Base-by-base conservation (phyloP, 2,888 invertebrate species). In the Synanthedon vespiformis region DNA sequence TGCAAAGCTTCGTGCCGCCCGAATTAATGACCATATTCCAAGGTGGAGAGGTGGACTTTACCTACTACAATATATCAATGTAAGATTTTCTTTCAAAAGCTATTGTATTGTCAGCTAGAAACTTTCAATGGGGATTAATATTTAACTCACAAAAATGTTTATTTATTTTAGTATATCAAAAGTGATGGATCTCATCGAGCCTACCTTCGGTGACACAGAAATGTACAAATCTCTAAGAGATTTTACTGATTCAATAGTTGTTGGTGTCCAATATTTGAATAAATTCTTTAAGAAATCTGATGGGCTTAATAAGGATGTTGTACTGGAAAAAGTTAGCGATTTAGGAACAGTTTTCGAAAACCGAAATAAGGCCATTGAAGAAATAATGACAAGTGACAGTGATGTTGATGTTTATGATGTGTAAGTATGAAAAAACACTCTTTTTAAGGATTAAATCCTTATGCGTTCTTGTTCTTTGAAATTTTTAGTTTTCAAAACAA, bases 1-100 rank as follows among this genome's bases (percentile, higher is more conserved):
- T 87, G 0, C 68, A 83, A 40, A 82, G 84, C 61, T 88, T 88
- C 60, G 58, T 89, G 13, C 90, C 90, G 0, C 63, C 70, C 0
- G 89, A 89, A 56, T 54, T 89, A n/a, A 55, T 65, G 12, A 61
- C 62, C 12, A 59, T 79, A 3, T 58, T 80, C 13, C 56, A 65
- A 3, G 72, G 70, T 0, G 60, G 75, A 3, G 66, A 68, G 1
- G 59, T 68, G 1, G 77, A 79, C 49, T 86, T 84, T 50, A 84
- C 72, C 56, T 88, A 87, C 56, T 64, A 83, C 50, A 68, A 79
- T 52, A 58, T 85, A 40, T 70, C 72, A 53, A 64, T 83, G 88
- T 88, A 63, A 80, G 87, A 34, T 34, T 34, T 34, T 65, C 53
- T 51, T 49, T 27, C 22, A 22, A 22, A 5, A 22, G 22, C 22